These are phyloP conservation scores for Thunnus albacares DNA, from an alignment of 2,797 vertebrate genomes.

Conservation along the genomic window DNA sequence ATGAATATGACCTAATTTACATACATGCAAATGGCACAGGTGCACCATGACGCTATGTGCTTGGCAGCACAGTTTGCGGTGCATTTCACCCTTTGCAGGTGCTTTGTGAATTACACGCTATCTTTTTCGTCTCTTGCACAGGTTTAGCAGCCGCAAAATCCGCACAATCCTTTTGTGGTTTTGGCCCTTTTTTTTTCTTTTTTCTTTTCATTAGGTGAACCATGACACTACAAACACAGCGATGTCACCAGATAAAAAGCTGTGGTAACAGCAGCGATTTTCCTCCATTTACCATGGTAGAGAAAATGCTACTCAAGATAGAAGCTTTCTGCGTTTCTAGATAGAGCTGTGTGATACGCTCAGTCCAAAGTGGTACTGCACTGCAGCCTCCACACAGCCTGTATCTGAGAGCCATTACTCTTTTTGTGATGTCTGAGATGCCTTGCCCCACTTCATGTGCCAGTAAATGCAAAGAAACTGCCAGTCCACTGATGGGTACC, in stretches of 20 bases:
- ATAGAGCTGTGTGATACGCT: conserved; percentile 39
- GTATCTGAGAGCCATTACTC: conserved; percentile 38
- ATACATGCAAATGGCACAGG: no score
- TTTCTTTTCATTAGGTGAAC: conserved; percentile 1
- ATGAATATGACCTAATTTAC: no score
- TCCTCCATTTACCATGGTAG: conserved; percentile 24
- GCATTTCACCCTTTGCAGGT: no score
- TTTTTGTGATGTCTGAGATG: conserved; percentile 26
- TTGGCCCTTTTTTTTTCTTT: background rate
- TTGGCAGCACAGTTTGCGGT: no score
- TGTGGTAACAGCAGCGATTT: conserved; percentile 21
- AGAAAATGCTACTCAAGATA: conserved; percentile 39
- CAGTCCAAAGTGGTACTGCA: conserved; percentile 14
- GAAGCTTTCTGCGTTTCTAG: conserved; percentile 35
- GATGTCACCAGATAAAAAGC: conserved; percentile 16
- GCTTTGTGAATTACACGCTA: no score
- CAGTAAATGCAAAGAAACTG: conserved; percentile 29
- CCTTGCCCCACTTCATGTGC: conserved; percentile 17
- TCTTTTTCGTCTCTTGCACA: no score
- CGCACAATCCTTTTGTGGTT: no score
- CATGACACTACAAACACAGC: conserved; percentile 15
- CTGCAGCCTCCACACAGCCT: conserved; percentile 29
- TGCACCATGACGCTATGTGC: no score
- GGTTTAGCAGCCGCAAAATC: no score
- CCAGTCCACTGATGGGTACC: conserved; percentile 12